Conservation (phyloP, 2,797 vertebrate species). For the Monodelphis domestica region DNA sequence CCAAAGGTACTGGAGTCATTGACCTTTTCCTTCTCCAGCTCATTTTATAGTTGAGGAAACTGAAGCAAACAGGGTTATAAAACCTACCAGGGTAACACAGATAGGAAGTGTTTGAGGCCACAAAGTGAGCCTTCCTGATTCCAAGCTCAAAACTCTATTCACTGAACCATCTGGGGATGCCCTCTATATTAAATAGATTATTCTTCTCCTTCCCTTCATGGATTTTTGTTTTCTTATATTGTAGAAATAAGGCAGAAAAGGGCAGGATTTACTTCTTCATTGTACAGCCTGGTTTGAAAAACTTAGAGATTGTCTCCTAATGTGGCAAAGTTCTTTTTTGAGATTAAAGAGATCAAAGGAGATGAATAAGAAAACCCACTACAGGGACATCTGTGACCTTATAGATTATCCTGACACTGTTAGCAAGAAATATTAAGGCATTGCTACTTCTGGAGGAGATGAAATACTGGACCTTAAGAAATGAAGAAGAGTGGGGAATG, state of each 20-base stretch:
- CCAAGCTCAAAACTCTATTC: neutral
- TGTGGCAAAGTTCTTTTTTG: neutral
- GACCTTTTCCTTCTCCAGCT: neutral
- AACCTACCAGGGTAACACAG: neutral
- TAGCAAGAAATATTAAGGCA: neutral
- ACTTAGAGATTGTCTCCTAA: neutral
- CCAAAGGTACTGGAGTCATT: neutral
- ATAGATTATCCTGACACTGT: neutral
- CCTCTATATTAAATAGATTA: neutral
- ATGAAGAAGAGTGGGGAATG: neutral
- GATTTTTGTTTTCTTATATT: neutral
- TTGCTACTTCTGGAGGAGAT: neutral
- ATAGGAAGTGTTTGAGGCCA: neutral
- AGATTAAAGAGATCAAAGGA: neutral
- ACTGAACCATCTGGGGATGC: too few relatives aligned
- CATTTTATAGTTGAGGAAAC: neutral
- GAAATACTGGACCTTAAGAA: neutral
- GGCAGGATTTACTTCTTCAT: conserved; percentile 13
- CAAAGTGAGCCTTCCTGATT: neutral
- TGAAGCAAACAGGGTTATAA: neutral
- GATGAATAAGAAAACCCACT: neutral
- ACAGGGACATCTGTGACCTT: neutral
- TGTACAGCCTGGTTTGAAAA: neutral
- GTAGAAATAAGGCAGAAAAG: neutral
- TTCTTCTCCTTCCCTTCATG: neutral